Conservation (phyloP, 92 coral and sea anemone species). For the Ricordea florida region DNA sequence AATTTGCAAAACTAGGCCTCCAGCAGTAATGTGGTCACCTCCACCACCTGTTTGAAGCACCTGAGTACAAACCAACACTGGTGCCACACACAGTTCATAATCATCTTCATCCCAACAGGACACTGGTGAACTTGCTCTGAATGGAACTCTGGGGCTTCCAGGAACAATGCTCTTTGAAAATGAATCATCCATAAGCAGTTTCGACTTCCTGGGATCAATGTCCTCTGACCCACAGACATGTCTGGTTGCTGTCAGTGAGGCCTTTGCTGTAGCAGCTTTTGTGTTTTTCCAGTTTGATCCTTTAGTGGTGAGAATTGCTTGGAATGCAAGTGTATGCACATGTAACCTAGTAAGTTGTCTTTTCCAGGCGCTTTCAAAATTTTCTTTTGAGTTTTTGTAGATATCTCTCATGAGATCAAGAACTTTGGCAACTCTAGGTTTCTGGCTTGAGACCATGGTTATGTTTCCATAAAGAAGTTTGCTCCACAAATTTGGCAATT, state of each 20-base stretch:
- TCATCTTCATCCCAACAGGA: constrained; percentile 90
- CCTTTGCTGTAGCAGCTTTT: constrained; percentile 80
- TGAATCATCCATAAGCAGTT: constrained; percentile 90
- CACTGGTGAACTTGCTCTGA: constrained; percentile 78
- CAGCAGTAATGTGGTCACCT: constrained; percentile 93
- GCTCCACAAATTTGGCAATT: constrained; percentile 82
- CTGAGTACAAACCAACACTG: constrained; percentile 91
- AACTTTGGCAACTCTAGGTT: constrained; percentile 86
- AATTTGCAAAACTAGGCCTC: constrained; percentile 76
- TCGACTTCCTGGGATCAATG: constrained; percentile 80
- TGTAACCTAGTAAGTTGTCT: constrained; percentile 75
- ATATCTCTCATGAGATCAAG: constrained; percentile 87
- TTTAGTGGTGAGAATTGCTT: constrained; percentile 72
- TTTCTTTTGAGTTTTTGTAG: constrained; percentile 55
- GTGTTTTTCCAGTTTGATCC: constrained; percentile 75
- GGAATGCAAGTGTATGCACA: constrained; percentile 91
- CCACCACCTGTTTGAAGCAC: constrained; percentile 93
- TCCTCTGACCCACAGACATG: constrained; percentile 85
- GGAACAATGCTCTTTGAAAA: constrained; percentile 75
- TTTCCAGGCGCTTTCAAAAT: constrained; percentile 43
- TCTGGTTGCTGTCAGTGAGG: constrained; percentile 88
- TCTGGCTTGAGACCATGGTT: constrained; percentile 83
- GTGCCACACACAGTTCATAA: constrained; percentile 86
- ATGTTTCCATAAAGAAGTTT: constrained; percentile 68
- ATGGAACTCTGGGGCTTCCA: constrained; percentile 74